A percentile compares a stretch with the other conserved stretches of the same genome.
These are phyloP conservation scores for Drosophila helvetica DNA, from an alignment of 2,888 invertebrate genomes.

Conservation along the genomic window DNA sequence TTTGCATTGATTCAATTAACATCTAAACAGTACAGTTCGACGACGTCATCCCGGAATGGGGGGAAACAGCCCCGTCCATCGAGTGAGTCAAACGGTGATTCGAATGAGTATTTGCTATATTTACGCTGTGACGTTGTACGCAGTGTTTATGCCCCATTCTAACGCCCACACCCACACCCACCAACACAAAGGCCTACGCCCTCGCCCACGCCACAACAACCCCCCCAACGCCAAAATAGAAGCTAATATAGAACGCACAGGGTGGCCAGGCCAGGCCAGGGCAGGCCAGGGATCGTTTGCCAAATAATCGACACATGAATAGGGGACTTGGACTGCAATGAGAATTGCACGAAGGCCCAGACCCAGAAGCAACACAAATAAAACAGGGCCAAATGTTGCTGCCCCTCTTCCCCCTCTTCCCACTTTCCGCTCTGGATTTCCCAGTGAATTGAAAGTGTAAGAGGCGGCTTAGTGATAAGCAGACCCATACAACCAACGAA, in stretches of 20 bases:
- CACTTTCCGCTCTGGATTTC: conserved; percentile 22
- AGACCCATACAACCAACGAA: conserved; percentile 25
- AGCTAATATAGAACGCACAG: conserved; percentile 19
- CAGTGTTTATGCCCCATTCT: conserved; percentile 32
- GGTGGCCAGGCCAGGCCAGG: conserved; percentile 1
- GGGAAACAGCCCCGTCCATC: conserved; percentile 25
- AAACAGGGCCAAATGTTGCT: conserved; percentile 50
- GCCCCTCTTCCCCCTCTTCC: conserved; percentile 3
- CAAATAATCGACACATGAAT: conserved; percentile 68
- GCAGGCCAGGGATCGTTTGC: conserved; percentile 10
- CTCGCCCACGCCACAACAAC: conserved; percentile 21
- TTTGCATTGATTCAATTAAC: conserved; percentile 46
- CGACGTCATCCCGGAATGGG: conserved; percentile 20
- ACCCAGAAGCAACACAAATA: conserved; percentile 45
- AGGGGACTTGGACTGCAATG: conserved; percentile 43
- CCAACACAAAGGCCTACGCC: conserved; percentile 14
- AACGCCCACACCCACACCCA: conserved; percentile 11
- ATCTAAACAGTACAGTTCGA: conserved; percentile 36
- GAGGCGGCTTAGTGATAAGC: conserved; percentile 46
- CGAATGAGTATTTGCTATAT: conserved; percentile 40
- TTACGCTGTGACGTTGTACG: conserved; percentile 68
- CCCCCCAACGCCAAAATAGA: background rate
- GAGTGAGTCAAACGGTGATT: conserved; percentile 9
- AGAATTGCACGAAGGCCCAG: conserved; percentile 41
- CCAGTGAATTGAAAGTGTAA: conserved; percentile 21